A percentile compares a stretch with the other conserved stretches of the same genome.
phyloP scores from a whole-genome alignment of 2,113 vertebrate genomes.

The Zosterops borbonicus region DNA sequence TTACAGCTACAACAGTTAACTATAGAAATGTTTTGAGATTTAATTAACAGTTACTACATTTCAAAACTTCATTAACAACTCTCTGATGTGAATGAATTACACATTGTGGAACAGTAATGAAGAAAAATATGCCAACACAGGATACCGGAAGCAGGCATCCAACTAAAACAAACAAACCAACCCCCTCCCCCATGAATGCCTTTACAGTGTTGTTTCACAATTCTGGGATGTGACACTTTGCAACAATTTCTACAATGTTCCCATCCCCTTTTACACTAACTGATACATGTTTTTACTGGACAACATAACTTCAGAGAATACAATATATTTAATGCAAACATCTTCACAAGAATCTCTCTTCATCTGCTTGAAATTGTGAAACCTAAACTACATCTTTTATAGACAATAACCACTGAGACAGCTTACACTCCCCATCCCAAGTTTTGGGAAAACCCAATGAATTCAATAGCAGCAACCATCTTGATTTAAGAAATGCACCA shows the following conservation, averaged over 20 bases:
- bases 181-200: neutral
- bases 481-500: neutral
- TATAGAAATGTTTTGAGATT: neutral
- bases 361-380: neutral
- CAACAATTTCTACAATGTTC: neutral
- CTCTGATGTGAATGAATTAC: neutral
- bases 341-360: neutral
- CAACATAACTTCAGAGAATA: neutral
- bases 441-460: neutral
- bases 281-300: neutral
- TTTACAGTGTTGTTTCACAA: neutral
- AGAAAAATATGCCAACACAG: neutral
- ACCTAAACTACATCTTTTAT: neutral
- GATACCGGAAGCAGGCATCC: neutral
- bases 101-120: neutral
- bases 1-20: neutral
- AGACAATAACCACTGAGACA: neutral
- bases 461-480: neutral
- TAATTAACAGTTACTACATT: neutral
- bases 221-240: neutral
- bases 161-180: neutral
- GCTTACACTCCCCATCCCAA: neutral
- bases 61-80: neutral
- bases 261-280: neutral
- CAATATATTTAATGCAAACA: neutral